phyloP scores from a whole-genome alignment of 2,797 vertebrate genomes.

The Scyliorhinus canicula region DNA sequence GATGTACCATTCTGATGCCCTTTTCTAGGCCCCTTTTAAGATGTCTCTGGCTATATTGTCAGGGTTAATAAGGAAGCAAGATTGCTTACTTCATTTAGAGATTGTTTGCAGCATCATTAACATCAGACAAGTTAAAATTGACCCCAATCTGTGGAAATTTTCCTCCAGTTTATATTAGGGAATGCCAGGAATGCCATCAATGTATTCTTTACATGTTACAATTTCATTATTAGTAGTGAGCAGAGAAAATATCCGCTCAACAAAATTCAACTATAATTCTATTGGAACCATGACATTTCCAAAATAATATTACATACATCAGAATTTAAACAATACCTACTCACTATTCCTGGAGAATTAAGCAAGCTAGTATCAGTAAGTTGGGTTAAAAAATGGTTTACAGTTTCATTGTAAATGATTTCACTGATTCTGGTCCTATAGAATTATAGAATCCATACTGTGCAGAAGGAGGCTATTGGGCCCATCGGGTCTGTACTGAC shows the following conservation, averaged over 20 bases:
- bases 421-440: too few relatives aligned
- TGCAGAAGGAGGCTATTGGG: too few relatives aligned
- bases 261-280: background rate
- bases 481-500: too few relatives aligned
- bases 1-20: background rate
- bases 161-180: background rate
- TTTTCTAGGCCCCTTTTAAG: too few relatives aligned
- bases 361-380: background rate
- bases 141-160: background rate
- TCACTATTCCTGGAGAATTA: background rate
- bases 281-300: background rate
- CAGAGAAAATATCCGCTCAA: too few relatives aligned
- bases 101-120: background rate
- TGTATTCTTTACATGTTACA: background rate
- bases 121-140: background rate
- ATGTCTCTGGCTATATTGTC: too few relatives aligned
- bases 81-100: background rate
- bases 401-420: background rate
- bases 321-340: background rate
- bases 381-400: background rate
- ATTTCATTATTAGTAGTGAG: background rate
- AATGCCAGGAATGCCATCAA: too few relatives aligned
- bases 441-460: too few relatives aligned
- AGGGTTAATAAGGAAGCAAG: background rate
- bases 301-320: background rate